Conservation (phyloP, 2,113 vertebrate species). For the Oryzias woworae region DNA sequence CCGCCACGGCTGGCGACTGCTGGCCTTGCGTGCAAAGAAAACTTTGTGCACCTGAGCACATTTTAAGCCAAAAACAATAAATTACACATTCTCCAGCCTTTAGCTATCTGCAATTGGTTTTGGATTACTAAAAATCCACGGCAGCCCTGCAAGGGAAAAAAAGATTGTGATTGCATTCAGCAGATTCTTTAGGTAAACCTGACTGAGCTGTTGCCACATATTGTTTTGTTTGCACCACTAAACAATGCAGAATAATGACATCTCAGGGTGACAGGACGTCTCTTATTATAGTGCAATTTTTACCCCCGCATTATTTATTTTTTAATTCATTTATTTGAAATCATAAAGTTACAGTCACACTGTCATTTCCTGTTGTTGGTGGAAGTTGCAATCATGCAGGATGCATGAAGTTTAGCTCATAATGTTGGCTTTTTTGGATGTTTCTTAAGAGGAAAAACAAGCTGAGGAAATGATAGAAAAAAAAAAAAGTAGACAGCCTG, state of each 20-base stretch:
- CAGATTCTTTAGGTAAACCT: constrained; percentile 58
- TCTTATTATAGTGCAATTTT: constrained; percentile 18
- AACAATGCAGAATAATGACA: constrained; percentile 65
- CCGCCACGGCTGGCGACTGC: constrained; percentile 35
- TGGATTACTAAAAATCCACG: constrained; percentile 50
- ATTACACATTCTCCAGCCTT: constrained; percentile 47
- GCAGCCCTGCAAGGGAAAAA: constrained; percentile 52
- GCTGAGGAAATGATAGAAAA: constrained; percentile 35
- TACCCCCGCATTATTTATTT: constrained; percentile 25
- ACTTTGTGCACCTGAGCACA: constrained; percentile 20
- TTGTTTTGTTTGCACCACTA: constrained; percentile 31
- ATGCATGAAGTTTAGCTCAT: constrained; percentile 5
- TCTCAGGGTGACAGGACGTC: constrained; percentile 48
- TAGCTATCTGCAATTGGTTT: constrained; percentile 34
- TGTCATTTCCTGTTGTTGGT: constrained; percentile 14
- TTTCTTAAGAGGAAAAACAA: constrained; percentile 29
- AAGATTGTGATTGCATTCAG: constrained; percentile 12
- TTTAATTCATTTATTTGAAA: constrained; percentile 29
- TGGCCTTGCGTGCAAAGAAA: constrained; percentile 45
- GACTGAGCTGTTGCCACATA: constrained; percentile 45
- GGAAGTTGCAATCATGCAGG: background rate
- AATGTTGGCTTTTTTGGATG: constrained; percentile 25
- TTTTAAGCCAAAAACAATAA: constrained; percentile 48
- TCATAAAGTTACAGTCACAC: constrained; percentile 15
- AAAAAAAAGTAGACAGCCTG: constrained; percentile 48